These are phyloP conservation scores for Drosophila malerkotliana DNA, from an alignment of 1,140 invertebrate species.

Conservation along the genomic window DNA sequence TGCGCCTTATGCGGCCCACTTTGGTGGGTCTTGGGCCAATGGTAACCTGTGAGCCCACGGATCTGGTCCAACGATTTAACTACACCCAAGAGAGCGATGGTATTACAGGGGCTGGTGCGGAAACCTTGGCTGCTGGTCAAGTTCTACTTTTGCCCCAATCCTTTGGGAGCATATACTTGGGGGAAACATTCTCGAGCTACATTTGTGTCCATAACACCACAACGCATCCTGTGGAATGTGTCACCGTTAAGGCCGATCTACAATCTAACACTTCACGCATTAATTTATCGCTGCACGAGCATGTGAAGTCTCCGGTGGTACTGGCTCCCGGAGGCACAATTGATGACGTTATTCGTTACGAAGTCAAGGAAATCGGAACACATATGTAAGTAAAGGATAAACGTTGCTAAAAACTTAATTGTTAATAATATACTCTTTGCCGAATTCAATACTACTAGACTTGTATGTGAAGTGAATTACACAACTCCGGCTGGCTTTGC, in stretches of 20 bases:
- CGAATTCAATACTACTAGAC: constrained; percentile 84
- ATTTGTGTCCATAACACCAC: constrained; percentile 98
- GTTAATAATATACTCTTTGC: too few relatives aligned
- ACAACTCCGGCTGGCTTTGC: constrained; percentile 89
- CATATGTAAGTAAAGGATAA: constrained; percentile 90
- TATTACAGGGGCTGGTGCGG: constrained; percentile 84
- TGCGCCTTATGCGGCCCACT: constrained; percentile 65
- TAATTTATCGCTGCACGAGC: constrained; percentile 88
- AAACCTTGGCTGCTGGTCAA: constrained; percentile 93
- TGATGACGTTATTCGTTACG: constrained; percentile 98
- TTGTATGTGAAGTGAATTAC: constrained; percentile 98
- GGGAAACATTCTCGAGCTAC: constrained; percentile 99
- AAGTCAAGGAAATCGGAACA: constrained; percentile 98
- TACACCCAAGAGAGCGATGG: constrained; percentile 44
- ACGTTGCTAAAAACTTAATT: too few relatives aligned
- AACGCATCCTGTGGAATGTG: constrained; percentile 91
- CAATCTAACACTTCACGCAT: constrained; percentile 96
- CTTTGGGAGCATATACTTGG: constrained; percentile 93
- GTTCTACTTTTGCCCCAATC: constrained; percentile 97
- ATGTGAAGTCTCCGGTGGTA: constrained; percentile 86
- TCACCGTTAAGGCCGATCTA: constrained; percentile 94
- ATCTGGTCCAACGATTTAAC: constrained; percentile 51
- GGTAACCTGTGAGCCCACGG: constrained; percentile 57
- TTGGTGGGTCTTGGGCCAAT: constrained; percentile 59
- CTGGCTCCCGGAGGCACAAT: constrained; percentile 93